These are phyloP conservation scores for Drosophila obscura DNA, from an alignment of 1,140 invertebrate species.

Conservation along the genomic window DNA sequence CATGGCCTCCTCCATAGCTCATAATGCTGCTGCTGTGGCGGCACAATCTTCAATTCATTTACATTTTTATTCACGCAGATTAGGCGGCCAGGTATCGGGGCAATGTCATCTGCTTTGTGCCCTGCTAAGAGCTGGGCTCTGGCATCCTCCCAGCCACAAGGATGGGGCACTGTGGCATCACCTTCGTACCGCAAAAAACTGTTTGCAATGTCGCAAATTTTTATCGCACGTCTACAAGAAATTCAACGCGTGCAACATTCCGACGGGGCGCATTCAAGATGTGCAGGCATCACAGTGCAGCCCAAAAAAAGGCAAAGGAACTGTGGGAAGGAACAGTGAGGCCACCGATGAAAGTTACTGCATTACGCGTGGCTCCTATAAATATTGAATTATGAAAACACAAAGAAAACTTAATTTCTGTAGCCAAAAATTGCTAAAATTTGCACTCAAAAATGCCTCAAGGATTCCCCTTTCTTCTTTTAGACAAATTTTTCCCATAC, in stretches of 20 bases:
- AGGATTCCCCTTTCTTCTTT: too few species aligned
- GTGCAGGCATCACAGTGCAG: slow-evolving; percentile 51
- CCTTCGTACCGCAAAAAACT: slow-evolving; percentile 70
- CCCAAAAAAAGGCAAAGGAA: slow-evolving; percentile 32
- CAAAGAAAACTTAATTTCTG: not conserved
- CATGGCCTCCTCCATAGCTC: slow-evolving; percentile 58
- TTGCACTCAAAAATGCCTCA: not conserved
- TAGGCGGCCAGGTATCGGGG: slow-evolving; percentile 64
- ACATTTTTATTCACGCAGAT: slow-evolving; percentile 82
- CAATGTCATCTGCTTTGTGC: slow-evolving; percentile 72
- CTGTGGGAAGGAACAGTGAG: slow-evolving; percentile 9
- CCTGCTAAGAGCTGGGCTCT: slow-evolving; percentile 59
- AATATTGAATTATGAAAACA: too few species aligned
- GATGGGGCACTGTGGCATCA: slow-evolving; percentile 23
- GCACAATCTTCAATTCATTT: slow-evolving; percentile 81
- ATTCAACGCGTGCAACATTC: slow-evolving; percentile 81
- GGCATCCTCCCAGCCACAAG: slow-evolving; percentile 6
- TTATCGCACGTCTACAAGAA: slow-evolving; percentile 83
- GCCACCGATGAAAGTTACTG: not conserved
- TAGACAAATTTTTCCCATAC: not conserved
- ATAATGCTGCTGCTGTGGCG: slow-evolving; percentile 49
- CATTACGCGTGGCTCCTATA: too few species aligned
- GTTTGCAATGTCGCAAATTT: slow-evolving; percentile 83
- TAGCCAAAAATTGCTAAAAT: not conserved
- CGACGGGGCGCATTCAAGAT: slow-evolving; percentile 58